Percentiles rank a stretch among this genome's conserved stretches.
These are phyloP conservation scores for Gephyroberyx darwinii DNA, from an alignment of 2,797 vertebrate genomes.

Conservation along the genomic window DNA sequence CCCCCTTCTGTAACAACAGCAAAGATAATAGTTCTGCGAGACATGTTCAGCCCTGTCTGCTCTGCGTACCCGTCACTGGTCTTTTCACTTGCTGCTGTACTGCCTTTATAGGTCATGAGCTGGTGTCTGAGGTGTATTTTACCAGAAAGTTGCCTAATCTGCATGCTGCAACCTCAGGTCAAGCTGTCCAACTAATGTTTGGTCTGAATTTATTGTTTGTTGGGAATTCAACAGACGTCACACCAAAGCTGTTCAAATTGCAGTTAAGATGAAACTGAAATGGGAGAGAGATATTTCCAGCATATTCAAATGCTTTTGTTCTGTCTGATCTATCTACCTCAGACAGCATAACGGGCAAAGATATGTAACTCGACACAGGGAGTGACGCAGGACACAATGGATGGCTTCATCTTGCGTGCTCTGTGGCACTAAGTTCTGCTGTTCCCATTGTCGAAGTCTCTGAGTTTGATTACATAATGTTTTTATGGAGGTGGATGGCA, in stretches of 20 bases:
- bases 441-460: conserved; percentile 36
- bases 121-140: conserved; percentile 41
- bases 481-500: conserved; percentile 7
- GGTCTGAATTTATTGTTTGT: not conserved
- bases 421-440: conserved; percentile 29
- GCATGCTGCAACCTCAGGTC: not conserved
- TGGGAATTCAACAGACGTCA: not conserved
- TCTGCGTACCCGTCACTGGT: conserved; percentile 14
- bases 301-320: conserved; percentile 13
- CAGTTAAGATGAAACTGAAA: not conserved
- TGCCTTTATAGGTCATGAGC: conserved; percentile 32
- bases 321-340: conserved; percentile 4
- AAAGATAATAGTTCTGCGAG: conserved; percentile 31
- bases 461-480: conserved; percentile 41
- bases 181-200: conserved; percentile 24
- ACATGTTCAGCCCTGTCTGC: conserved; percentile 48
- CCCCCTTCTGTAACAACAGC: conserved; percentile 30
- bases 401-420: conserved; percentile 41
- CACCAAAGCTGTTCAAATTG: not conserved
- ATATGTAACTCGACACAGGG: conserved; percentile 44
- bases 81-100: not conserved
- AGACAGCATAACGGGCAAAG: conserved; percentile 18
- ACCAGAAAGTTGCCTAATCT: conserved; percentile 1
- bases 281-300: not conserved
- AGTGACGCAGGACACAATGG: conserved; percentile 45